phyloP scores from a whole-genome alignment of 2,888 invertebrate genomes.

The Ichneumoninae sp. region DNA sequence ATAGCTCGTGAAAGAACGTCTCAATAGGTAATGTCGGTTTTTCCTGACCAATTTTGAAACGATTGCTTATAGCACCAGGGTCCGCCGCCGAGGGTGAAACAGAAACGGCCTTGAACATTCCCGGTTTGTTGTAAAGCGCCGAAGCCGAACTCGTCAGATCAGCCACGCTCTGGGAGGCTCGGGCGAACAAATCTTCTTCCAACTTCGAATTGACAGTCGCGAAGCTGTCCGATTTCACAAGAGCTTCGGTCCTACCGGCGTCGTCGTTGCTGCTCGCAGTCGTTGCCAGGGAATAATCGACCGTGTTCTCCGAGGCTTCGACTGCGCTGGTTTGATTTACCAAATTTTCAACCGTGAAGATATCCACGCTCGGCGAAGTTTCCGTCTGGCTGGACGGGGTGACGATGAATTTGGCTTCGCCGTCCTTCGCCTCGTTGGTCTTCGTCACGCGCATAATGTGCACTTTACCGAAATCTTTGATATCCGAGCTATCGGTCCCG shows the following conservation, averaged over 20 bases:
- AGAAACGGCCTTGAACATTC: slow-evolving; percentile 89
- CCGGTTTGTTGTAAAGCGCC: slow-evolving; percentile 89
- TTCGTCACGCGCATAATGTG: slow-evolving; percentile 52
- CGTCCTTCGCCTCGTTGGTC: slow-evolving; percentile 63
- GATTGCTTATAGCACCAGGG: slow-evolving; percentile 77
- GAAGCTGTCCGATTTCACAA: slow-evolving; percentile 50
- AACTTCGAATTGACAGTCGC: slow-evolving; percentile 68
- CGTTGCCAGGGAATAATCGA: slow-evolving; percentile 37
- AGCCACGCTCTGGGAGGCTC: slow-evolving; percentile 88
- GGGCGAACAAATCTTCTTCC: slow-evolving; percentile 80
- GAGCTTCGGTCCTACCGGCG: slow-evolving; percentile 44
- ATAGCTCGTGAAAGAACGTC: slow-evolving; percentile 91
- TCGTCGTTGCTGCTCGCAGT: slow-evolving; percentile 12
- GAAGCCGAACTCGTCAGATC: slow-evolving; percentile 90
- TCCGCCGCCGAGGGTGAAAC: slow-evolving; percentile 85
- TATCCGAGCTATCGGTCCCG: slow-evolving; percentile 21
- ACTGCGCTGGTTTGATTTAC: slow-evolving; percentile 24
- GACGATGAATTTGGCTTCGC: background rate
- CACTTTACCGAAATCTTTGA: slow-evolving; percentile 50
- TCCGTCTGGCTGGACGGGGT: slow-evolving; percentile 31
- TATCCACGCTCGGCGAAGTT: slow-evolving; percentile 2
- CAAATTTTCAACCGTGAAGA: background rate
- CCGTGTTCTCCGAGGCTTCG: slow-evolving; percentile 30
- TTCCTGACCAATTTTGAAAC: slow-evolving; percentile 91
- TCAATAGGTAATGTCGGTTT: slow-evolving; percentile 93